Percentiles rank a stretch among this genome's conserved stretches.
Conservation (phyloP, 2,113 vertebrate species). For the Mesitornis unicolor region DNA sequence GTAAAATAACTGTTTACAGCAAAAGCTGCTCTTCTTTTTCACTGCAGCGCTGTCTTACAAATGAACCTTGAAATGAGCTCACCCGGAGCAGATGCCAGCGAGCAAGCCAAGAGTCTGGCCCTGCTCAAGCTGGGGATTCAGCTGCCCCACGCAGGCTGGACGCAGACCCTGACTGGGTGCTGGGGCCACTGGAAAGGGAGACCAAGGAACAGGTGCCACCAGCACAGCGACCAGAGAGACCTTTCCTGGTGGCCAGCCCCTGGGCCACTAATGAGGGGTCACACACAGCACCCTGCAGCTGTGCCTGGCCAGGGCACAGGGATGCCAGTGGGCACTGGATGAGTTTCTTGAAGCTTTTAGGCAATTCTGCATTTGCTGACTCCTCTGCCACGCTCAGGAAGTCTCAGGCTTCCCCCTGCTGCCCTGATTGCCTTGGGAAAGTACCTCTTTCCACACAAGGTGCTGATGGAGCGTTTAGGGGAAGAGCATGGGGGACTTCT, state of each 20-base stretch:
- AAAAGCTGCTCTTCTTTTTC: constrained; percentile 19
- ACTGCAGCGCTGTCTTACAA: background rate
- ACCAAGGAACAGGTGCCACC: background rate
- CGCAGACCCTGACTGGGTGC: background rate
- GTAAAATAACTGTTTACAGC: constrained; percentile 45
- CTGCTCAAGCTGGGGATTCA: background rate
- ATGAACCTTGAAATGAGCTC: constrained; percentile 31
- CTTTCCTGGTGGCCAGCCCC: background rate
- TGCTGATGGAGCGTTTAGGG: background rate
- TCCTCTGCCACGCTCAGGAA: background rate
- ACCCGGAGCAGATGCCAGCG: background rate
- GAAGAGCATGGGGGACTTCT: no score
- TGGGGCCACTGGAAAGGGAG: background rate
- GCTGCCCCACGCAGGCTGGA: background rate
- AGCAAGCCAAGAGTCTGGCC: background rate
- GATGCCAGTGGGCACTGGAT: background rate
- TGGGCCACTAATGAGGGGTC: accelerated
- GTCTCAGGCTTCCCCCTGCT: background rate
- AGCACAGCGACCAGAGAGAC: background rate
- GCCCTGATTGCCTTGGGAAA: background rate
- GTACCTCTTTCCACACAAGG: no score
- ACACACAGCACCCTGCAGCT: background rate
- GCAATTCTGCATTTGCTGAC: background rate
- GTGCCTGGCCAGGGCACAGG: accelerated
- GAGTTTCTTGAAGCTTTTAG: background rate